These are phyloP conservation scores for Chrysemys picta DNA, from an alignment of 2,113 vertebrate species.

Conservation along the genomic window DNA sequence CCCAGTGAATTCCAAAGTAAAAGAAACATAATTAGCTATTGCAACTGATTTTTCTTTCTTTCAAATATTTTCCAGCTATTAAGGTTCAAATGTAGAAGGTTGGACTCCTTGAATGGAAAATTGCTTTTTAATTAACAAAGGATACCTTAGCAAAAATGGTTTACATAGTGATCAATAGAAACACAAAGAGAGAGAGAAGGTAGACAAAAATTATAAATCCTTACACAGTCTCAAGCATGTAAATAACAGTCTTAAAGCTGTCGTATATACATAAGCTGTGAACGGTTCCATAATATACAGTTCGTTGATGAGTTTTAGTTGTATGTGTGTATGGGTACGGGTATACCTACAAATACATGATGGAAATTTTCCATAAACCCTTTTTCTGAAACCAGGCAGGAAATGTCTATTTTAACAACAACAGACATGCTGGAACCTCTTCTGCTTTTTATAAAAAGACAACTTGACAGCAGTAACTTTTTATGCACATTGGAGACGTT, in stretches of 20 bases:
- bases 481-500: constrained; percentile 34
- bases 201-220: constrained; percentile 59
- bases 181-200: neutral
- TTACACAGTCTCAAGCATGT: constrained; percentile 33
- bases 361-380: neutral
- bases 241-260: constrained; percentile 19
- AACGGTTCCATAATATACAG: neutral
- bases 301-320: constrained; percentile 7
- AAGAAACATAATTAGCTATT: constrained; percentile 7
- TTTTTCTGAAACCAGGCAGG: constrained; percentile 28
- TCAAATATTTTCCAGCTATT: constrained; percentile 27
- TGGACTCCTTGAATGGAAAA: constrained; percentile 8
- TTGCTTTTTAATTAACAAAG: constrained; percentile 38
- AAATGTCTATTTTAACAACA: constrained; percentile 15
- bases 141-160: constrained; percentile 43
- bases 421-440: constrained; percentile 1
- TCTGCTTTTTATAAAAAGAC: constrained; percentile 29
- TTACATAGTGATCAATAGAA: constrained; percentile 12
- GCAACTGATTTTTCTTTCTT: constrained; percentile 10
- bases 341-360: constrained; percentile 1
- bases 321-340: constrained; percentile 37
- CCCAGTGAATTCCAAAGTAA: constrained; percentile 27
- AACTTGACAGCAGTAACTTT: constrained; percentile 36
- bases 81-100: constrained; percentile 56
- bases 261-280: neutral